Evolutionary conservation across 2,888 invertebrate species (phyloP).

Genomic region (Thera obeliscata): DNA sequence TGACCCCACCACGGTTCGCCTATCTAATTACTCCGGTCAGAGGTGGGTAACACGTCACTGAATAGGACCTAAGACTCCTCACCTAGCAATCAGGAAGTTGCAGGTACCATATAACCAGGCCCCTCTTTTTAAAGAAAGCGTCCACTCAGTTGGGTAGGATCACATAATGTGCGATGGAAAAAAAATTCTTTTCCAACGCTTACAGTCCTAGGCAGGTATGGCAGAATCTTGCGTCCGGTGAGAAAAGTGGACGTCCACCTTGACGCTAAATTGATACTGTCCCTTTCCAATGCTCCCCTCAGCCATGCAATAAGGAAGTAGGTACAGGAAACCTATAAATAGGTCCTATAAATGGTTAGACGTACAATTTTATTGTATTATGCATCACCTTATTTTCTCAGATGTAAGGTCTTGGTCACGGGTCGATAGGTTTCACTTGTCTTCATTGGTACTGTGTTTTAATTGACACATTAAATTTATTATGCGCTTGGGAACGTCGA

Average conservation of each 20-base stretch:
- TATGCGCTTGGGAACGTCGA: background rate
- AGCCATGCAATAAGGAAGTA: constrained; percentile 54
- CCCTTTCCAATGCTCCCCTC: constrained; percentile 10
- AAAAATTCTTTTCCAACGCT: background rate
- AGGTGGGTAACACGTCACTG: constrained; percentile 52
- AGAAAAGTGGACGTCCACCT: background rate
- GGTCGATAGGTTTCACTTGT: constrained; percentile 31
- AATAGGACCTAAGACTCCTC: constrained; percentile 26
- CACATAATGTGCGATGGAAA: background rate
- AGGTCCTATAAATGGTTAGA: constrained; percentile 43
- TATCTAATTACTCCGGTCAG: constrained; percentile 75
- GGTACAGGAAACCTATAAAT: constrained; percentile 44
- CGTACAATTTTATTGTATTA: constrained; percentile 56
- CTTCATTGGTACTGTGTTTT: constrained; percentile 27
- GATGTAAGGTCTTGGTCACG: constrained; percentile 26
- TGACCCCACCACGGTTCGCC: constrained; percentile 61
- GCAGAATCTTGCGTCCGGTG: background rate
- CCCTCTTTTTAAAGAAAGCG: constrained; percentile 26
- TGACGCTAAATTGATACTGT: background rate
- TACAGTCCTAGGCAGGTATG: background rate
- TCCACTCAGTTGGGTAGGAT: background rate
- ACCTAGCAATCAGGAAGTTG: constrained; percentile 30
- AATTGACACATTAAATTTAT: constrained; percentile 19
- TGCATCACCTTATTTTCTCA: constrained; percentile 19
- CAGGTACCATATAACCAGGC: constrained; percentile 41